Conservation (phyloP, 1,140 invertebrate species). For the Phymorhynchus buccinoides region DNA sequence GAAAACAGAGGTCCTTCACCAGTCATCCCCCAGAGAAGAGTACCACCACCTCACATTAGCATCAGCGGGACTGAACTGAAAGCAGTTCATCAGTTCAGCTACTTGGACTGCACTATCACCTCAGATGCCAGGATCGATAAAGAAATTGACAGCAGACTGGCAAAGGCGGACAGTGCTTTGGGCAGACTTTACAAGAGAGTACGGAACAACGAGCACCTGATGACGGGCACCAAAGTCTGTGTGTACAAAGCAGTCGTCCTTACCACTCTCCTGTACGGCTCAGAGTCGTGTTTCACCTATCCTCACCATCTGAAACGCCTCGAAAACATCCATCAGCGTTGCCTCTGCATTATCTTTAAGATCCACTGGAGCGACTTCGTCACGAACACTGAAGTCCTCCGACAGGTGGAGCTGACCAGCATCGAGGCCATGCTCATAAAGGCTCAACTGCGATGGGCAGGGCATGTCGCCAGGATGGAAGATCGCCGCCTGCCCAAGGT, state of each 20-base stretch:
- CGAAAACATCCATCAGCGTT: conserved; percentile 5
- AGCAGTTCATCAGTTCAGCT: conserved; percentile 31
- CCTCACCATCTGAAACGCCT: conserved; percentile 11
- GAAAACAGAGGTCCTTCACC: conserved; percentile 22
- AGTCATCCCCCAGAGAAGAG: neutral
- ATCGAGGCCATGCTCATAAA: neutral
- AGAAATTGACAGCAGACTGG: too few relatives aligned
- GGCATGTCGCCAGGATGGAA: conserved; percentile 2
- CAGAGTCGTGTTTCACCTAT: conserved; percentile 33
- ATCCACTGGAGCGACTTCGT: conserved; percentile 36
- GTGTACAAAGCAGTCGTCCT: conserved; percentile 40
- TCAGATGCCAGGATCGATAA: conserved; percentile 21
- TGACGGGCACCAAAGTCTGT: conserved; percentile 23
- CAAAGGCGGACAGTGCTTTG: conserved; percentile 11
- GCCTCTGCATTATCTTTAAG: conserved; percentile 29
- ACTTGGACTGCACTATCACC: conserved; percentile 30
- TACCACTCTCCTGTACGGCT: conserved; percentile 34
- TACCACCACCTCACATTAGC: neutral
- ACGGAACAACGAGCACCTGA: conserved; percentile 33
- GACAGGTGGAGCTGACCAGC: too few relatives aligned
- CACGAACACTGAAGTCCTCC: conserved; percentile 18
- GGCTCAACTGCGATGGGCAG: too few relatives aligned
- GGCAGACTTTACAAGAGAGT: conserved; percentile 4
- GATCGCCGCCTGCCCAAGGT: neutral
- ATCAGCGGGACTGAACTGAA: conserved; percentile 23